Base-by-base conservation (phyloP, 2,888 invertebrate species). In the Ennomos fuscantarius region DNA sequence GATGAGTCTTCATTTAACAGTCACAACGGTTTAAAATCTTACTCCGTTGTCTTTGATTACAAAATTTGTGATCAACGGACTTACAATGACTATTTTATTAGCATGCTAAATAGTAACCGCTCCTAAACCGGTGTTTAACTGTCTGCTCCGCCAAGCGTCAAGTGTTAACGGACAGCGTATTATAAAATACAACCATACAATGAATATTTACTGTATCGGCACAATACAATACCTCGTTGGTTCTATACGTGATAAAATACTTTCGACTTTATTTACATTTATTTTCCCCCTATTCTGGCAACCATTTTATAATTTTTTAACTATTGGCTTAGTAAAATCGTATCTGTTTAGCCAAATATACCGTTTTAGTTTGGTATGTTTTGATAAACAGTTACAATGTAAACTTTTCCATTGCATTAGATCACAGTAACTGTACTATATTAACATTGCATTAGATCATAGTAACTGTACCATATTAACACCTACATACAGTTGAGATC, bases 111-210 rank as follows among this genome's bases (percentile, higher is more conserved):
- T 73, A 72, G 68, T 73, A 76, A 79, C 81, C 72, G 79, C 71
- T 77, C 69, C 73, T 74, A 69, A 81, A 85, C 81, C 81, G 82
- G 78, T 79, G 72, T 73, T 80, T 81, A 84, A 84, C 85, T 79
- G 85, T 82, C 71, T 78, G 79, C 84, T 81, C 75, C 61, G 63
- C 74, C 70, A 76, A 83, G 78, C 86, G 79, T 74, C 78, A 81
- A 76, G 71, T 62, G 62, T 65, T 82, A 84, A 85, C 82, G 81
- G 83, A 56, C 71, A 56, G 62, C 59, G 63, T 61, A 66, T 73
- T 65, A 13, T 24, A 15, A 47, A 53, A 42, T 69, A 60, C 63
- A 9, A 1, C 24, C 2, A 31, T 68, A 70, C 44, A 49, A 48
- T 24, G 31, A 41, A 33, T 40, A 48, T 47, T 53, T 31, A 44